Evolutionary conservation across 2,113 vertebrate genomes (phyloP), one percentile per base, ranked within the genome.

Genomic region (Xyrauchen texanus): DNA sequence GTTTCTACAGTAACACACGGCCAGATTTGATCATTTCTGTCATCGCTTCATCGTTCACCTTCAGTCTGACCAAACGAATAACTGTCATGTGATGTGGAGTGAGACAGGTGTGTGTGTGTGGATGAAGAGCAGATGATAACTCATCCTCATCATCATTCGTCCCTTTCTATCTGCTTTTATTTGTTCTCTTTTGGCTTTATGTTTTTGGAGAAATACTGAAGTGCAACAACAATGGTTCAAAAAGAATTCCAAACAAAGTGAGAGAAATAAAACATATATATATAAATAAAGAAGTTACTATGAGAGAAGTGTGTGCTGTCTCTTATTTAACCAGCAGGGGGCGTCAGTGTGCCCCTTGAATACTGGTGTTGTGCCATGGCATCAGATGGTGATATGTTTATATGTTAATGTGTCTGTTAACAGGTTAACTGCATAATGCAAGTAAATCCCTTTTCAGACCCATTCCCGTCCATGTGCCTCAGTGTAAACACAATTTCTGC

Each of bases 241-340:
- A 78, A 93, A 91, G 86, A 91, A 90, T 93, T 92, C 91, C 92
- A 93, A 93, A 91, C 92, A 93, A 94, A 93, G 92, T 91, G 90
- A 93, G 91, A 94, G 21, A 92, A 88, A 92, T 92, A 91, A 93
- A 1, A 34, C 1, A 93, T 93, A 93, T 93, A 93, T 89, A 93
- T 92, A 94, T 93, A 93, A 88, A 93, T 91, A 93, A 92, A 93
- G 71, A 92, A 92, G 91, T 92, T 90, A 93, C 87, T 92, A 74
- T 74, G 46, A 88, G 89, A 89, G 91, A 74, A 51, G 46, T 51
- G 66, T 66, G 63, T 61, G 21, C 21, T 34, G 21, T 34, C 21
- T 34, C 21, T 34, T 34, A 34, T 34, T 34, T 34, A 34, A 34
- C 21, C 21, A 34, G 21, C 21, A 34, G 21, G 21, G 21, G 21